Evolutionary conservation across 2,797 vertebrate species (phyloP).

Genomic region (Mormyrus proboscirostris): DNA sequence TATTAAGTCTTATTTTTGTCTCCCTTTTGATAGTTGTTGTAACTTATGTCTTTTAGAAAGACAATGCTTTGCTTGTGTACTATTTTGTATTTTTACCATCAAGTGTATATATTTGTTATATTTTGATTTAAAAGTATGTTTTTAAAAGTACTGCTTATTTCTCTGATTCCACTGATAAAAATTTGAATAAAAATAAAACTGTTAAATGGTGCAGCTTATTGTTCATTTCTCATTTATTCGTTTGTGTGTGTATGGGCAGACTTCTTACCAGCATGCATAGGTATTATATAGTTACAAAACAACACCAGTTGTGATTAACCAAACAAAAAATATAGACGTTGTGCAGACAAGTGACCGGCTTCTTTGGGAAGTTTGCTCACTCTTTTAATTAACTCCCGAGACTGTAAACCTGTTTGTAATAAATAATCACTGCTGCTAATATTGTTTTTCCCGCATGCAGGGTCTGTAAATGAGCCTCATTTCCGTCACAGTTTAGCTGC

Average conservation of each 20-base stretch:
- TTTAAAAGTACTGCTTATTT: conserved; percentile 20
- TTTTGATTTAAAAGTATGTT: conserved; percentile 20
- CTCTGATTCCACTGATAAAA: conserved; percentile 13
- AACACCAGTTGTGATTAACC: not conserved
- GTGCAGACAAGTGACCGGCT: not conserved
- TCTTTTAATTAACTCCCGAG: not conserved
- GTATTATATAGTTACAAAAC: not conserved
- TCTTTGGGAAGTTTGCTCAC: not conserved
- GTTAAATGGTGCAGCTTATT: conserved; percentile 10
- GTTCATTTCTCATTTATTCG: not conserved
- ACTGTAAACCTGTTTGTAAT: not conserved
- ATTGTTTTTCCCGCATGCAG: not conserved
- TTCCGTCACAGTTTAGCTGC: not conserved
- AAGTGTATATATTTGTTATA: conserved; percentile 22
- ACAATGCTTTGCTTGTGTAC: conserved; percentile 21
- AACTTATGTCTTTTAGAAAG: conserved; percentile 23
- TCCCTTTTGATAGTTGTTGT: conserved; percentile 16
- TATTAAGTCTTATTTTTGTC: conserved; percentile 16
- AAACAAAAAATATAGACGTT: not conserved
- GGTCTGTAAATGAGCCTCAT: not conserved
- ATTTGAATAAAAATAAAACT: conserved; percentile 19
- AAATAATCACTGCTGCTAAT: not conserved
- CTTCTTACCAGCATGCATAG: not conserved
- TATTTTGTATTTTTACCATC: conserved; percentile 17
- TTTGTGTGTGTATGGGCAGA: not conserved